phyloP scores from a whole-genome alignment of 2,113 vertebrate genomes.

The Epinephelus moara region DNA sequence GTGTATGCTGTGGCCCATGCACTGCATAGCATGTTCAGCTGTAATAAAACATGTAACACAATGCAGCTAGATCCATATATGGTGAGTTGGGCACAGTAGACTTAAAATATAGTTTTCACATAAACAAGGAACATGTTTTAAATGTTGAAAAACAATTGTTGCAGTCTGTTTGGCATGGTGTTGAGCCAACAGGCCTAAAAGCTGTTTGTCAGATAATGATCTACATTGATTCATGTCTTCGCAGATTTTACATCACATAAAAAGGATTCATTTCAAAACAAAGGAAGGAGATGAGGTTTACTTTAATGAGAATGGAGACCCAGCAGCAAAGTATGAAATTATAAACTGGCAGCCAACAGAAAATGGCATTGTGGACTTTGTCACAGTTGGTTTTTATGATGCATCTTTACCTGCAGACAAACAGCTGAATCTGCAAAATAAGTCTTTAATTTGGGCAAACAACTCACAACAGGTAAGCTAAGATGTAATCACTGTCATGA shows the following conservation, averaged over 20 bases:
- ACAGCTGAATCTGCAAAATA: conserved; percentile 68
- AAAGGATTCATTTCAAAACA: too few species aligned
- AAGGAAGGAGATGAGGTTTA: too few species aligned
- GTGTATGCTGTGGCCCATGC: conserved; percentile 82
- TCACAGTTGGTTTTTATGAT: too few species aligned
- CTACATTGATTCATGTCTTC: background rate
- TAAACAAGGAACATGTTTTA: too few species aligned
- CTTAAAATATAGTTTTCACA: too few species aligned
- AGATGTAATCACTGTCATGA: too few species aligned
- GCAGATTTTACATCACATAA: conserved; percentile 55
- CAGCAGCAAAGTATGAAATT: too few species aligned
- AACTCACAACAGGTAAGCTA: conserved; percentile 63
- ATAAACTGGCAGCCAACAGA: too few species aligned
- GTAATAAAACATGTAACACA: conserved; percentile 70
- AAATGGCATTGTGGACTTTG: too few species aligned
- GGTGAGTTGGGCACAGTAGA: conserved; percentile 47
- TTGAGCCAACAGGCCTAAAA: background rate
- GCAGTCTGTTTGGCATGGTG: background rate
- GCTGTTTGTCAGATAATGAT: background rate
- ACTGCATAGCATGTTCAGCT: conserved; percentile 71
- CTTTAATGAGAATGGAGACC: too few species aligned
- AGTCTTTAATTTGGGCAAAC: conserved; percentile 73
- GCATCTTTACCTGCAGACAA: too few species aligned
- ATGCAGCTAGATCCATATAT: conserved; percentile 60
- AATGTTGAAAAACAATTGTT: too few species aligned